These are phyloP conservation scores for Marcusenius ussheri DNA, from an alignment of 2,113 vertebrate species.

Conservation along the genomic window DNA sequence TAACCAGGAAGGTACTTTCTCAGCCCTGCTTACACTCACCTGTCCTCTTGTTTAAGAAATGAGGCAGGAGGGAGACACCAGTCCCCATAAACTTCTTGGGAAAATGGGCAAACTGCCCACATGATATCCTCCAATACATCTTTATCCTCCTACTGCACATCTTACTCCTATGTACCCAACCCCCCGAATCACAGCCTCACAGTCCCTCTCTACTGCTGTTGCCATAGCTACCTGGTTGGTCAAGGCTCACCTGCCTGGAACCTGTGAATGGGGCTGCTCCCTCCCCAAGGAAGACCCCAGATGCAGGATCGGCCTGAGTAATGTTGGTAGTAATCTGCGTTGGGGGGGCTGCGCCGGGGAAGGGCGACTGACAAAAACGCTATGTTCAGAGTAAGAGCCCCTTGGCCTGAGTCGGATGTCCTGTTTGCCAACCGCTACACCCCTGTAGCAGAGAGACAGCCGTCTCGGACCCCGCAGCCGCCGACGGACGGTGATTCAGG, in stretches of 20 bases:
- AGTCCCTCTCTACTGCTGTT: constrained; percentile 10
- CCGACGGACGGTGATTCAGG: neutral
- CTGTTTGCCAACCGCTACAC: neutral
- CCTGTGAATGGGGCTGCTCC: neutral
- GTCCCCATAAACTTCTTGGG: neutral
- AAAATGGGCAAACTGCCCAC: neutral
- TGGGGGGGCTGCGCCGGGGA: neutral
- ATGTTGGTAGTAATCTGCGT: neutral
- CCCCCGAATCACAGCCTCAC: neutral
- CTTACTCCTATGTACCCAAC: neutral
- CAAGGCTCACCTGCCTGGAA: constrained; percentile 3
- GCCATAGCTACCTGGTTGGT: constrained; percentile 16
- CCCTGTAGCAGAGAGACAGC: neutral
- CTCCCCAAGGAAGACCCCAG: neutral
- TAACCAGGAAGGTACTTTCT: neutral
- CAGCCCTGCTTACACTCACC: neutral
- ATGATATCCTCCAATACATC: neutral
- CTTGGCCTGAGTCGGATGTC: neutral
- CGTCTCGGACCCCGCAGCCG: neutral
- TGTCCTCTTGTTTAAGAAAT: neutral
- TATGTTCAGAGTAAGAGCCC: neutral
- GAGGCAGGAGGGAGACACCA: neutral
- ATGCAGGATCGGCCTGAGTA: neutral
- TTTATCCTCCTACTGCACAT: neutral
- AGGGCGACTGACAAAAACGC: neutral